Base-by-base conservation (phyloP, 2,797 vertebrate genomes). In the Tapirus indicus region DNA sequence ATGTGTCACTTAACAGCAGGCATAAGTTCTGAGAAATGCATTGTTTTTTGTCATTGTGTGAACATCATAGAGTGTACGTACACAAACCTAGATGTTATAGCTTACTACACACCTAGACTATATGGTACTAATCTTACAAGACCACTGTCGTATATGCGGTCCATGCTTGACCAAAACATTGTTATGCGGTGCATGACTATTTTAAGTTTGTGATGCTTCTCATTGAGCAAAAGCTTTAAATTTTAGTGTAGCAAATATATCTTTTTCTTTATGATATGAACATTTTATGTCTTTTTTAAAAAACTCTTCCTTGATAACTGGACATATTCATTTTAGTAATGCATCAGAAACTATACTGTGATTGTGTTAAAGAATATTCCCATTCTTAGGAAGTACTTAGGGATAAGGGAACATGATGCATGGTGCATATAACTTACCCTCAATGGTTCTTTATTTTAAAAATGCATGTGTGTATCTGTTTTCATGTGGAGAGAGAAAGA, bases 191-290 rank as follows among this genome's bases (percentile, higher is more conserved):
- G 13, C 49, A 14, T 52, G 49, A 52, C 49, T 52, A 79, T 23
- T 79, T 75, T 68, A 85, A 60, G 38, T 79, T 86, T 86, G 41
- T 60, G n/a, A 29, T 75, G 5, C 21, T 60, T 94, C 32, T 87
- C 49, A 12, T 49, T 93, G 56, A 85, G 41, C 47, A 85, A 90
- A 96, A 93, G 16, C 44, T 85, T 93, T 82, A 91, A 11, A 80
- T 74, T 94, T 94, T 94, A 94, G 41, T 77, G n/a, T 87, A 94
- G 58, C 12, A 72, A 66, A 49, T 72, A 16, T 56, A 44, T 29
- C 29, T 60, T 58, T 94, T 58, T 49, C 32, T 90, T 95, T 86
- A 35, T 83, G n/a, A 75, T 71, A 54, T 52, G 3, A 72, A n/a
- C 35, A 32, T 68, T 78, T 72, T 64, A 7, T 78, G 18, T 72